These are phyloP conservation scores for Diabrotica virgifera DNA, from an alignment of 1,140 invertebrate genomes.

Conservation along the genomic window DNA sequence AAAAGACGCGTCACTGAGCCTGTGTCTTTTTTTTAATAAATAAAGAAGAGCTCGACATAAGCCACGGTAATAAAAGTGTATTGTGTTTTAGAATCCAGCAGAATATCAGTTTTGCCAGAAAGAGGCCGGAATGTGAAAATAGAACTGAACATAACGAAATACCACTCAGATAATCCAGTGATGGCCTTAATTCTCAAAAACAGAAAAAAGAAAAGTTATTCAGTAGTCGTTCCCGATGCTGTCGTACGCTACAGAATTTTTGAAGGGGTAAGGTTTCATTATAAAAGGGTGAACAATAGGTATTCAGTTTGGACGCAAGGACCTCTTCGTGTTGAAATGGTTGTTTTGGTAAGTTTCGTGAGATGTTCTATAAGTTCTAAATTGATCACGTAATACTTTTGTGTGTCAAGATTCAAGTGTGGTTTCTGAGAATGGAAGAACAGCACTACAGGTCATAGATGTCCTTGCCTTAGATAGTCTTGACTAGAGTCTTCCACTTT, in stretches of 20 bases:
- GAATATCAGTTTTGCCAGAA: slow-evolving; percentile 52
- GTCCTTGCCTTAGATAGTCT: too few relatives aligned
- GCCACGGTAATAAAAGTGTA: background rate
- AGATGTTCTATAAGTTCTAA: background rate
- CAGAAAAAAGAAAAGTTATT: slow-evolving; percentile 43
- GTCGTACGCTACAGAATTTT: slow-evolving; percentile 45
- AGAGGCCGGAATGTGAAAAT: slow-evolving; percentile 39
- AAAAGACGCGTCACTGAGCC: too few relatives aligned
- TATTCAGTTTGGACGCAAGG: slow-evolving; percentile 57
- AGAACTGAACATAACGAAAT: slow-evolving; percentile 33
- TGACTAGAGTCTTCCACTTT: too few relatives aligned
- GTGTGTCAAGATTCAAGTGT: too few relatives aligned
- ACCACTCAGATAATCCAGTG: slow-evolving; percentile 24
- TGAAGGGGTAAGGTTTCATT: slow-evolving; percentile 56
- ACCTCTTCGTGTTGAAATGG: slow-evolving; percentile 55
- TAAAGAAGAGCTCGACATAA: background rate
- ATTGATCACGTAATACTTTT: background rate
- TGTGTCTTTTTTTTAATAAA: too few relatives aligned
- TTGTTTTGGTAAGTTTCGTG: slow-evolving; percentile 54
- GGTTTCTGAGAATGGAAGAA: too few relatives aligned
- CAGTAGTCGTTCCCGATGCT: slow-evolving; percentile 43
- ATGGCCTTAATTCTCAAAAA: slow-evolving; percentile 48
- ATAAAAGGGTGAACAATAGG: slow-evolving; percentile 50
- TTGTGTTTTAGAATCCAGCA: slow-evolving; percentile 51
- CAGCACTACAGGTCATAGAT: too few relatives aligned